Base-by-base conservation (phyloP, 2,797 vertebrate species). In the Allochrocebus solatus region DNA sequence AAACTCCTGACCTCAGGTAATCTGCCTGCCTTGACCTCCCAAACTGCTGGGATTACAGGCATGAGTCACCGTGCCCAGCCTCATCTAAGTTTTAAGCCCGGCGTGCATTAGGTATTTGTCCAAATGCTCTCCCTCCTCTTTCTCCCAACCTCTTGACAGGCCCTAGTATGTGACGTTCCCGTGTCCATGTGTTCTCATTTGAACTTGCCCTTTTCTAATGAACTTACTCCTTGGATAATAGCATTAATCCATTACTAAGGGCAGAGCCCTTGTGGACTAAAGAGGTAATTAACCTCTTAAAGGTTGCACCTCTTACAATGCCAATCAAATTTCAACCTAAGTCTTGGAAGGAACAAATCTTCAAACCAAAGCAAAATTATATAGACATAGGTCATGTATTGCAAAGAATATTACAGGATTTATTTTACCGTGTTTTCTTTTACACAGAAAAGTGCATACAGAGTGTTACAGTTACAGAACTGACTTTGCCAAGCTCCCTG, bases 401-500 rank as follows among this genome's bases (percentile, higher is more conserved):
- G 64, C 55, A 22, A 19, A 64, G 53, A 22, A 41, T 7, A 1
- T 1, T 0, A 19, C 36, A 55, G 43, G 36, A 19, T 26, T 79
- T 46, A 8, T 33, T 64, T 43, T 26, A 21, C 1, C 0, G 0
- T 0, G 8, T 33, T 46, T 89, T 70, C 70, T 78, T 28, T 50
- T 46, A 11, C 3, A 14, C 4, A 4, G 36, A 17, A 55, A 67
- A 21, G 41, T 8, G 10, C 14, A 1, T 0, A 21, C 41, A 39
- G 30, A 24, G 43, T 3, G 8, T 0, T 9, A 1, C 11, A 0
- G 0, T 41, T 39, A 70, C 78, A 39, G 57, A 39, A 0, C 0
- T 1, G 8, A n/a, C 16, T 59, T 28, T 13, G 0, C 26, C 0
- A 2, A 57, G 59, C 41, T 43, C 55, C 33, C 78, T 41, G 8